Conservation (phyloP, 2,113 vertebrate genomes). For the Heterotis niloticus region DNA sequence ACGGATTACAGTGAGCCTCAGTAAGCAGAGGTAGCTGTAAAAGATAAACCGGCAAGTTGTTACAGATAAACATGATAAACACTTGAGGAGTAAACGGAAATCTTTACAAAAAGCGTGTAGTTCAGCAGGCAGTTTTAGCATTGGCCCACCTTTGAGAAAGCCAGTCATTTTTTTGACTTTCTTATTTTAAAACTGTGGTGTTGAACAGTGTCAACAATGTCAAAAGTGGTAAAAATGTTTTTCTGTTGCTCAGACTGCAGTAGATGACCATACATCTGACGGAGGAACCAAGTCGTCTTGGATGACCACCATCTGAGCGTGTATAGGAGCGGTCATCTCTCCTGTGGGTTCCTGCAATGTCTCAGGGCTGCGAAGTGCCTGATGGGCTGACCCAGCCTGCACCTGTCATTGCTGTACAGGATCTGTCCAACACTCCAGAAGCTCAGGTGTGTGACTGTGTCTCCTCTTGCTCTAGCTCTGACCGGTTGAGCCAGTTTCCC, state of each 20-base stretch:
- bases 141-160: neutral
- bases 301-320: neutral
- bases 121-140: too few species aligned
- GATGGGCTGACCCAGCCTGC: neutral
- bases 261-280: neutral
- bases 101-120: too few species aligned
- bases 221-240: neutral
- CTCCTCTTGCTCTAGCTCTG: too few species aligned
- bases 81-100: too few species aligned
- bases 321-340: neutral
- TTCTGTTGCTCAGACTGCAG: neutral
- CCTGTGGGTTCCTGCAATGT: slow-evolving; percentile 17
- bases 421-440: slow-evolving; percentile 16
- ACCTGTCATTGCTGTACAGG: slow-evolving; percentile 7
- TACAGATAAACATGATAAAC: too few species aligned
- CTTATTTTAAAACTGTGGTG: neutral
- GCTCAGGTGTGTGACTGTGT: neutral
- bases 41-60: too few species aligned
- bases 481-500: too few species aligned
- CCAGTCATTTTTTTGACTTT: neutral
- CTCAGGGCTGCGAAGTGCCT: neutral
- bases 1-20: too few species aligned
- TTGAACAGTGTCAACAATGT: neutral
- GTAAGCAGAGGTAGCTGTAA: too few species aligned
- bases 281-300: neutral